phyloP scores from a whole-genome alignment of 35 echinoderm and acorn worm species.

The Apostichopus californicus region DNA sequence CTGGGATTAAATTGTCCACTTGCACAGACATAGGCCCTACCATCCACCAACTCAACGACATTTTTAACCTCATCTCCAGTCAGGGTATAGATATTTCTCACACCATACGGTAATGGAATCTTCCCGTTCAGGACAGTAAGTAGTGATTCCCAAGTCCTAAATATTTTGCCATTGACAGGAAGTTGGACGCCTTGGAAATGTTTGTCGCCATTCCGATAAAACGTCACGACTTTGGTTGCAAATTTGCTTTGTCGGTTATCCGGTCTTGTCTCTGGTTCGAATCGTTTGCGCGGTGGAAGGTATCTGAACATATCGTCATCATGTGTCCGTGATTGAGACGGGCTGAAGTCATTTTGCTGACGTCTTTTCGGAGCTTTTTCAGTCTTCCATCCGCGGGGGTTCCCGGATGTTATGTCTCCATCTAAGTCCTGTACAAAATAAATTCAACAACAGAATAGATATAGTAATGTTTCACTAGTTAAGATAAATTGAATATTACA shows the following conservation, averaged over 20 bases:
- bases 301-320: slow-evolving; percentile 80
- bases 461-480: no score
- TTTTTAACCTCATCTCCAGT: slow-evolving; percentile 53
- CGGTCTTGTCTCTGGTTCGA: slow-evolving; percentile 24
- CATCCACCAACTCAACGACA: slow-evolving; percentile 77
- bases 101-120: slow-evolving; percentile 83
- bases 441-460: no score
- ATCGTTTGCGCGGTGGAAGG: slow-evolving; percentile 45
- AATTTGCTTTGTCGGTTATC: slow-evolving; percentile 55
- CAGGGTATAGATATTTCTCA: slow-evolving; percentile 78
- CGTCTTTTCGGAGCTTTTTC: not conserved
- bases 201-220: slow-evolving; percentile 95
- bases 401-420: not conserved
- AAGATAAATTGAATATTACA: not conserved
- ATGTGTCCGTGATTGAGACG: not conserved
- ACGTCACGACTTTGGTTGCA: slow-evolving; percentile 83
- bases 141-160: slow-evolving; percentile 76
- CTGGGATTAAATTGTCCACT: slow-evolving; percentile 78
- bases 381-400: not conserved
- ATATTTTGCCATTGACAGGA: slow-evolving; percentile 76
- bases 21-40: slow-evolving; percentile 91
- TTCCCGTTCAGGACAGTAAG: slow-evolving; percentile 73
- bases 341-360: slow-evolving; percentile 8
- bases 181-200: slow-evolving; percentile 84
- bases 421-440: not conserved